phyloP scores from a whole-genome alignment of 2,797 vertebrate genomes.

The Intellagama lesueurii region DNA sequence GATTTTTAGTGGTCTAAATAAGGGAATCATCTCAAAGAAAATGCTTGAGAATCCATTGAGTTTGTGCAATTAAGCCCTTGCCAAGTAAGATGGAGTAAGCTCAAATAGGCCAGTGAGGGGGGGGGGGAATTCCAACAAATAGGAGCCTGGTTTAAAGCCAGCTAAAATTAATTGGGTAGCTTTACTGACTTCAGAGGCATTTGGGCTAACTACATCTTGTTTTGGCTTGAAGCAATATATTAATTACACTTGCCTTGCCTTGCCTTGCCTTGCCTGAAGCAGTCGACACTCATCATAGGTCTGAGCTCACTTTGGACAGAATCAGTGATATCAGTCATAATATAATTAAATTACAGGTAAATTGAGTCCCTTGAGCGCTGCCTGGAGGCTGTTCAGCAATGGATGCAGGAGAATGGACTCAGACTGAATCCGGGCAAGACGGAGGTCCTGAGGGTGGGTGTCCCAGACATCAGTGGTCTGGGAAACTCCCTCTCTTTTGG shows the following conservation, averaged over 20 bases:
- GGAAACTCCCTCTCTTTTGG: too few relatives aligned
- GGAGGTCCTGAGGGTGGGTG: too few relatives aligned
- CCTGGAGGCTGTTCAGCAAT: too few relatives aligned
- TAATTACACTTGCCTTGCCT: not conserved
- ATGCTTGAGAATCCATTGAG: conserved; percentile 48
- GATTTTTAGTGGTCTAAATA: too few relatives aligned
- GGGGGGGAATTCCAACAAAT: not conserved
- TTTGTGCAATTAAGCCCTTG: conserved; percentile 15
- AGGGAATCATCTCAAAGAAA: conserved; percentile 30
- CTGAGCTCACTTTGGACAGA: not conserved
- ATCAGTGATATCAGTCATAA: not conserved
- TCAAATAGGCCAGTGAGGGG: not conserved
- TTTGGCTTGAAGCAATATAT: not conserved
- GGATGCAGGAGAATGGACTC: too few relatives aligned
- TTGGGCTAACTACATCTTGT: not conserved
- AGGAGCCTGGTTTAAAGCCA: not conserved
- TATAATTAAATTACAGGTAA: too few relatives aligned
- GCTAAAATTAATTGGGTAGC: conserved; percentile 11
- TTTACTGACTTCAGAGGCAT: not conserved
- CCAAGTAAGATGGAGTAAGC: conserved; percentile 2
- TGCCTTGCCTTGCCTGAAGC: not conserved
- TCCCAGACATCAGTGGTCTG: too few relatives aligned
- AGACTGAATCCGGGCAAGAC: too few relatives aligned
- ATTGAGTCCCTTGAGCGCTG: too few relatives aligned
- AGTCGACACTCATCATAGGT: not conserved